Base-by-base conservation (phyloP, 1,140 invertebrate genomes). In the Penaeus vannamei region DNA sequence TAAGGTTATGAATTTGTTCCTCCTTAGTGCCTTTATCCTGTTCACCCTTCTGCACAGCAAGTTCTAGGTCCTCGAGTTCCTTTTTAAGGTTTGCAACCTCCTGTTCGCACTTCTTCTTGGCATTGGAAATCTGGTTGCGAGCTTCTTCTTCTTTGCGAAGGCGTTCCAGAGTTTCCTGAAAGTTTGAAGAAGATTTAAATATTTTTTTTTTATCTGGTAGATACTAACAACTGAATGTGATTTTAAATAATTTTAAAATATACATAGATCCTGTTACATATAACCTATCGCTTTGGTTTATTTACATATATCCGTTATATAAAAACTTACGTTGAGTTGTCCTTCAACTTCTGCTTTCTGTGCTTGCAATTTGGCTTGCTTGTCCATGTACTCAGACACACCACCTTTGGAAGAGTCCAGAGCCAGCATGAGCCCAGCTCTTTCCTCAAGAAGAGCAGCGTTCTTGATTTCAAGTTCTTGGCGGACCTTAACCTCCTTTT, bases 271-370 rank as follows among this genome's bases (percentile, higher is more conserved):
- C n/a, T n/a, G n/a, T n/a, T n/a, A n/a, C n/a, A n/a, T n/a, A n/a
- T n/a, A n/a, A n/a, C n/a, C n/a, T n/a, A n/a, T n/a, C n/a, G n/a
- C n/a, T n/a, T n/a, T n/a, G n/a, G n/a, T n/a, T n/a, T n/a, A n/a
- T n/a, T n/a, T n/a, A n/a, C 4, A 42, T 42, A 42, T 42, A 0
- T 7, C 36, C 36, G 8, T 42, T 42, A 42, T 42, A 4, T 7
- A 7, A 7, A 42, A 93, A 96, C 96, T 96, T 95, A 98, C 98
- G 93, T 95, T 96, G 90, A 99, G 95, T 95, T 99, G 98, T 87
- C 95, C 95, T 93, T 99, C 99, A 93, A 99, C 95, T 93, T 99
- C 99, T 93, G 95, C 96, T 95, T 99, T 99, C 94, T 99, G 98
- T 72, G 97, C 96, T 91, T 97, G 95, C 88, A 99, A 95, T 94